Percentiles rank a stretch among this genome's conserved stretches.
These are phyloP conservation scores for Argynnis bischoffii DNA, from an alignment of 2,888 invertebrate genomes.

Conservation along the genomic window DNA sequence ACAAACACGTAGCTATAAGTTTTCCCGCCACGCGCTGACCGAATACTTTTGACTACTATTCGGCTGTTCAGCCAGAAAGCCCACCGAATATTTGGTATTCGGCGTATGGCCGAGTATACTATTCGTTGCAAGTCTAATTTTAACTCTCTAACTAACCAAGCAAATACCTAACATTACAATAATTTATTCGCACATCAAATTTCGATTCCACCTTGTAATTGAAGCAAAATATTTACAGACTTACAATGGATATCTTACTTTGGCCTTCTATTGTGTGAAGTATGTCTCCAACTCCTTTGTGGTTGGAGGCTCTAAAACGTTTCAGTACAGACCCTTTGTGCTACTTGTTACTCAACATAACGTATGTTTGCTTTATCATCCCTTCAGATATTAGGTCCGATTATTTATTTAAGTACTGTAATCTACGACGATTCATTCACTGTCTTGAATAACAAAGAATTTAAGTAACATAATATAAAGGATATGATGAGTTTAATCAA, in stretches of 20 bases:
- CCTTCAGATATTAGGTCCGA: not conserved
- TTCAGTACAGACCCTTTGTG: constrained; percentile 12
- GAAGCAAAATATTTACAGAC: constrained; percentile 35
- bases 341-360: constrained; percentile 1
- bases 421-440: too few relatives aligned
- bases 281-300: constrained; percentile 23
- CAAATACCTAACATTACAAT: not conserved
- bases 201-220: constrained; percentile 26
- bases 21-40: too few relatives aligned
- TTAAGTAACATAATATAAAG: too few relatives aligned
- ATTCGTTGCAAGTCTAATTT: too few relatives aligned
- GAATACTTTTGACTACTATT: too few relatives aligned
- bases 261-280: constrained; percentile 26
- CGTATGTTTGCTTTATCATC: constrained; percentile 1
- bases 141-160: not conserved
- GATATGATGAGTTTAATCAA: too few relatives aligned
- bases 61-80: too few relatives aligned
- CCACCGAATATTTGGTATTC: too few relatives aligned
- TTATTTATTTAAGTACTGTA: not conserved
- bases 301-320: constrained; percentile 18
- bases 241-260: constrained; percentile 26
- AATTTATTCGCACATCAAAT: constrained; percentile 13
- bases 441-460: too few relatives aligned
- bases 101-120: too few relatives aligned
- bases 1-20: too few relatives aligned